Percentiles rank a stretch among this genome's conserved stretches.
These are phyloP conservation scores for chimpanzee (Pan troglodytes) DNA, from an alignment of 2,113 vertebrate genomes.

Conservation along the genomic window DNA sequence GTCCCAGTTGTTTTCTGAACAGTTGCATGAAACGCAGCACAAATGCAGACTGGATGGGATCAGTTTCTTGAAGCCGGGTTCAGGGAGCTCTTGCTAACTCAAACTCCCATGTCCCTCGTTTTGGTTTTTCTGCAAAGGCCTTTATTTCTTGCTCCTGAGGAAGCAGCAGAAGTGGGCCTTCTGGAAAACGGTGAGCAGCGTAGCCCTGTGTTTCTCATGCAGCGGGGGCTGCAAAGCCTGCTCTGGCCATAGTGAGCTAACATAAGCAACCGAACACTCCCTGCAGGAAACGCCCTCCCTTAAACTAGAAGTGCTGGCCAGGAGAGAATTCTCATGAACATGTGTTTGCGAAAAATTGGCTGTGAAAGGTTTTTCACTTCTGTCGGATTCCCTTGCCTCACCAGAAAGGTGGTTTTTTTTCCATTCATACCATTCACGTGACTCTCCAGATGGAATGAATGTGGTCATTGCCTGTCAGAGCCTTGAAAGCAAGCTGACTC, in stretches of 20 bases:
- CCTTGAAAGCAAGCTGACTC: background rate
- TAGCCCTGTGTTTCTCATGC: accelerated
- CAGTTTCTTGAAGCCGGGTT: background rate
- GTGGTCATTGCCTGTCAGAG: accelerated
- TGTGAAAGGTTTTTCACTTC: background rate
- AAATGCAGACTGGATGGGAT: background rate
- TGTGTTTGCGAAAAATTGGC: background rate
- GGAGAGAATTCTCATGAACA: background rate
- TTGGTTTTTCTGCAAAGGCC: background rate
- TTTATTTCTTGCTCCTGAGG: background rate
- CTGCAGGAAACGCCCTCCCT: background rate
- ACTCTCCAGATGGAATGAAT: background rate
- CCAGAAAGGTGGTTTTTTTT: background rate
- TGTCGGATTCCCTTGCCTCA: background rate
- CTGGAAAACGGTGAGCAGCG: accelerated
- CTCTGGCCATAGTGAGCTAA: accelerated
- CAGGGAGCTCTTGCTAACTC: background rate
- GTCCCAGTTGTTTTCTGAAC: background rate
- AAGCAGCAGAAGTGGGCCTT: background rate
- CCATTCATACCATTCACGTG: background rate
- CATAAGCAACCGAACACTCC: accelerated
- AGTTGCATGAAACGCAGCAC: background rate
- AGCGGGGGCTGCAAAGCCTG: accelerated
- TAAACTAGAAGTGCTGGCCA: accelerated
- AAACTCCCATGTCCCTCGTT: accelerated